Percentiles rank a stretch among this genome's conserved stretches.
Conservation (phyloP, 2,797 vertebrate species). For the Danio choprae region DNA sequence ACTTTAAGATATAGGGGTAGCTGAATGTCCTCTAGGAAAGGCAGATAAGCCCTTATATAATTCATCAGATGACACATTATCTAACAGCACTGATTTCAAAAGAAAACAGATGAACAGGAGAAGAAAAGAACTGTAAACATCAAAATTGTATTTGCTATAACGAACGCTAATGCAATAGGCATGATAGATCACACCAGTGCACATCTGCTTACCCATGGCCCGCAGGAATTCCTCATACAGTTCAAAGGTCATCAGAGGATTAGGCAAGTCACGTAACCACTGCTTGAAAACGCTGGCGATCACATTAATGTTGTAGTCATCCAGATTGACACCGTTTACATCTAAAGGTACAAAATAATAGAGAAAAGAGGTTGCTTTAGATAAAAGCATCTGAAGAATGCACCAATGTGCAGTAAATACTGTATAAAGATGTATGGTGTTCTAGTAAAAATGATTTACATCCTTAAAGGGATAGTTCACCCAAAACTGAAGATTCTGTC, state of each 20-base stretch:
- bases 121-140: neutral
- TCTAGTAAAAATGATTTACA: too few relatives aligned
- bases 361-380: neutral
- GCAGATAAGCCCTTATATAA: neutral
- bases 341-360: conserved; percentile 74
- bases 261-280: conserved; percentile 96
- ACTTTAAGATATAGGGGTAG: neutral
- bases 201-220: conserved; percentile 86
- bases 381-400: too few relatives aligned
- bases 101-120: neutral
- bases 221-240: conserved; percentile 97
- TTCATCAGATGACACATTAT: neutral
- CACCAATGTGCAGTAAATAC: too few relatives aligned
- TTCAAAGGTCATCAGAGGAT: conserved; percentile 98
- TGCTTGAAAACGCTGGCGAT: conserved; percentile 98
- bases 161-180: neutral
- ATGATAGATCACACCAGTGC: neutral
- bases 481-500: too few relatives aligned
- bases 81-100: neutral
- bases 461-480: too few relatives aligned
- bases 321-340: conserved; percentile 90
- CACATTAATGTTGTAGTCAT: conserved; percentile 98
- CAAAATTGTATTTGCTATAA: neutral
- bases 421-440: too few relatives aligned
- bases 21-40: neutral